Evolutionary conservation across 2,113 vertebrate species (phyloP).

Genomic region (Aptenodytes patagonicus): DNA sequence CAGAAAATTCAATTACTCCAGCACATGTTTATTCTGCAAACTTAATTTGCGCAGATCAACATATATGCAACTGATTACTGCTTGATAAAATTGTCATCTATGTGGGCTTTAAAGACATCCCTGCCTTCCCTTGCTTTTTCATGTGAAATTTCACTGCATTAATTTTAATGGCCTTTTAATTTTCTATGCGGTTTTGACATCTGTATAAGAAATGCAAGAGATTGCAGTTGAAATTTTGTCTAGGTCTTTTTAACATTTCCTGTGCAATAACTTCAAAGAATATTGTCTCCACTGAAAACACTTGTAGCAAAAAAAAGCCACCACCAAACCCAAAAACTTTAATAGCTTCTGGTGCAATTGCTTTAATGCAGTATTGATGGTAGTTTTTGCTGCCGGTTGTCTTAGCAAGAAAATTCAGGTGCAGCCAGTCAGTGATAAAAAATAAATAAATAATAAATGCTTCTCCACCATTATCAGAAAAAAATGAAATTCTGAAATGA

Average conservation of each 20-base stretch:
- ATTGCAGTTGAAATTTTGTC: not conserved
- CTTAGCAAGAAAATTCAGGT: not conserved
- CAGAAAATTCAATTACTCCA: not conserved
- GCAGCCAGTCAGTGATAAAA: not conserved
- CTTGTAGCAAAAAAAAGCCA: too few relatives aligned
- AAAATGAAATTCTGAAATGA: too few relatives aligned
- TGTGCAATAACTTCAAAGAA: not conserved
- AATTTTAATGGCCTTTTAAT: not conserved
- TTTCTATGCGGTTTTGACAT: not conserved
- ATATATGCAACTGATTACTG: accelerated
- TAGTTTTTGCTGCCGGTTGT: not conserved
- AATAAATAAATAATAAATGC: not conserved
- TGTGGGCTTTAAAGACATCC: not conserved
- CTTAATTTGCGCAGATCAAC: not conserved
- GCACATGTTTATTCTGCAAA: not conserved
- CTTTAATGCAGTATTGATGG: not conserved
- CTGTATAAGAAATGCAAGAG: not conserved
- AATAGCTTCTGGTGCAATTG: not conserved
- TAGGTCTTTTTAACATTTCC: not conserved
- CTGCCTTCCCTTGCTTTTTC: not conserved
- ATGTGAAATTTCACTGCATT: not conserved
- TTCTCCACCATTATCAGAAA: not conserved
- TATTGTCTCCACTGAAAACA: not conserved
- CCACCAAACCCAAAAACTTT: not conserved
- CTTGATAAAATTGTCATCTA: not conserved